These are phyloP conservation scores for Coilia nasus DNA, from an alignment of 2,797 vertebrate species.

Conservation along the genomic window DNA sequence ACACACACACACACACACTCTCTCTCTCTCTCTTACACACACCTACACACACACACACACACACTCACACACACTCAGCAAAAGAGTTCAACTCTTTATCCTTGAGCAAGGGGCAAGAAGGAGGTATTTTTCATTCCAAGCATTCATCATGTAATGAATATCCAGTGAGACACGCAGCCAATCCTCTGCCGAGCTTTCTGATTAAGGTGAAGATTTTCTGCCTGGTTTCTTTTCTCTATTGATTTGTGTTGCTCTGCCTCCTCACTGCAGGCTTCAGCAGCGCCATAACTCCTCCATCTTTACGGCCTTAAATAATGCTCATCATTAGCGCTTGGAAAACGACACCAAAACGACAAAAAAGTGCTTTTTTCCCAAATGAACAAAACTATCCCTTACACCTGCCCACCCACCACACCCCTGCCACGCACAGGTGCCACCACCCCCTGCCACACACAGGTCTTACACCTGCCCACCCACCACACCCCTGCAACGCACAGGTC, in stretches of 20 bases:
- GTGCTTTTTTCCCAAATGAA: too few relatives aligned
- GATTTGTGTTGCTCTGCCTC: background rate
- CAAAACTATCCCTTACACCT: too few relatives aligned
- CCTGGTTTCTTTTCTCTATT: background rate
- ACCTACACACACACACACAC: background rate
- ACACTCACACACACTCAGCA: background rate
- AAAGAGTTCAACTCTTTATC: background rate
- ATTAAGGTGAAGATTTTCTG: constrained; percentile 9
- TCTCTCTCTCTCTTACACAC: too few relatives aligned
- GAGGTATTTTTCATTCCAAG: too few relatives aligned
- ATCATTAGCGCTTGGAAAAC: background rate
- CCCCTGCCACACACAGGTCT: too few relatives aligned
- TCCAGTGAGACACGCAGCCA: background rate
- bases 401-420: too few relatives aligned
- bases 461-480: too few relatives aligned
- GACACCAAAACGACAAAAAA: too few relatives aligned
- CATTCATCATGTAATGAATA: too few relatives aligned
- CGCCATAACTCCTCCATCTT: background rate
- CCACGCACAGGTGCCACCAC: too few relatives aligned
- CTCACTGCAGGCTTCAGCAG: background rate
- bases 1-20: background rate
- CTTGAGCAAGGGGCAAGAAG: background rate
- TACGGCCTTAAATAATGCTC: background rate
- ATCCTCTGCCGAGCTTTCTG: background rate
- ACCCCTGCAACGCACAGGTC: too few relatives aligned